Evolutionary conservation across 2,888 invertebrate species (phyloP).

Genomic region (Cryptocheilus praepositus): DNA sequence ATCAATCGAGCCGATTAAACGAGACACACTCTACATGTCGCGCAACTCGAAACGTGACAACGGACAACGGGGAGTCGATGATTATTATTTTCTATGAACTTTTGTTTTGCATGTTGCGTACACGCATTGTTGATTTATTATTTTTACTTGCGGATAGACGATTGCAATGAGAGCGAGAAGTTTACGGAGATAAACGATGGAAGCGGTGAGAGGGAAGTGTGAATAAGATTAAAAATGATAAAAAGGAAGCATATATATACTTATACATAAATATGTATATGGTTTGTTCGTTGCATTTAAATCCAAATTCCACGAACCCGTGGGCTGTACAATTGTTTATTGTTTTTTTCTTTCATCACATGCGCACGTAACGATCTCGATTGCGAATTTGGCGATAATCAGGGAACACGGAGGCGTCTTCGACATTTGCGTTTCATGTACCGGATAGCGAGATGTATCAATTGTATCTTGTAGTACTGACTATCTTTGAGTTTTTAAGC

Average conservation of each 20-base stretch:
- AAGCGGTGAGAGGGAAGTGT: conserved; percentile 36
- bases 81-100: conserved; percentile 55
- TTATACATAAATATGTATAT: conserved; percentile 49
- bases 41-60: no score
- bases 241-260: conserved; percentile 40
- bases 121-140: conserved; percentile 59
- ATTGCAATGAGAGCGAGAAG: background rate
- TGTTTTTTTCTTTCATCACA: conserved; percentile 10
- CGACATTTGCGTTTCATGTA: no score
- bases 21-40: no score
- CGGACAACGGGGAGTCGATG: background rate
- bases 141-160: conserved; percentile 42
- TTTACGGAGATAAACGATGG: conserved; percentile 24
- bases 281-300: conserved; percentile 57
- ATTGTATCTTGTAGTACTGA: no score
- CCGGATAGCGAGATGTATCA: no score
- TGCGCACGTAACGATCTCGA: background rate
- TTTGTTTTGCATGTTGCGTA: conserved; percentile 61
- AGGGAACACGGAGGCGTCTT: no score
- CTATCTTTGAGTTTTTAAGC: no score
- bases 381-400: no score
- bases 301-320: conserved; percentile 29
- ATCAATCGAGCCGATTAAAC: no score
- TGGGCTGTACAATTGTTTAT: conserved; percentile 18
- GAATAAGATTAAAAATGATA: conserved; percentile 29